A percentile compares a stretch with the other conserved stretches of the same genome.
phyloP scores from a whole-genome alignment of 2,888 invertebrate species.

The Liodrosophila aerea region DNA sequence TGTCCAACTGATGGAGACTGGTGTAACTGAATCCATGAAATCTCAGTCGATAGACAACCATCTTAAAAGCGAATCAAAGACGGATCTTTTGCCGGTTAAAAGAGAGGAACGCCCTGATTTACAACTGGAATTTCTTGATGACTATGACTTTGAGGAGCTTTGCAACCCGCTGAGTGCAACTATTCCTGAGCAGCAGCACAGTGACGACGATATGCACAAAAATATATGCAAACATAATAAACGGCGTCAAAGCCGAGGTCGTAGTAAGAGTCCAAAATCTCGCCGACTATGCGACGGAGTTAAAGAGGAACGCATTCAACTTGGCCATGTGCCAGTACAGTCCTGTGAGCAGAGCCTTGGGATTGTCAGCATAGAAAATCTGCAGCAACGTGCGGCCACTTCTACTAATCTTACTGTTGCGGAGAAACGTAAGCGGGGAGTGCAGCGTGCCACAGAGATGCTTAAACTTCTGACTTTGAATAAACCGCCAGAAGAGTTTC shows the following conservation, averaged over 20 bases:
- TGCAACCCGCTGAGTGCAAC: too few relatives aligned
- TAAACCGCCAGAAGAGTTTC: conserved; percentile 26
- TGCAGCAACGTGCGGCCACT: background rate
- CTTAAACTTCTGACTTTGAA: conserved; percentile 22
- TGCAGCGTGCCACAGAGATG: conserved; percentile 33
- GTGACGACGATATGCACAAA: too few relatives aligned
- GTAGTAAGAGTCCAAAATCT: conserved; percentile 1
- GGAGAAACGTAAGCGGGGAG: conserved; percentile 39
- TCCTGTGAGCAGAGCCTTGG: conserved; percentile 16
- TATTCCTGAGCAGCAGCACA: too few relatives aligned
- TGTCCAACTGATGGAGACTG: too few relatives aligned
- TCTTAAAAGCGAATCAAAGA: too few relatives aligned
- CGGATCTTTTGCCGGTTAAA: too few relatives aligned
- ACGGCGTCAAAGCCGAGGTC: conserved; percentile 27
- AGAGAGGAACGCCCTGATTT: too few relatives aligned
- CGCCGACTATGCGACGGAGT: background rate
- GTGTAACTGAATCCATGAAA: too few relatives aligned
- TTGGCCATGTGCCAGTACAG: conserved; percentile 15
- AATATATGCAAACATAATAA: background rate
- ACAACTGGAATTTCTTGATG: too few relatives aligned
- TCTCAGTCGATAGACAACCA: too few relatives aligned
- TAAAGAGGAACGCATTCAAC: conserved; percentile 3
- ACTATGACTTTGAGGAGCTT: too few relatives aligned
- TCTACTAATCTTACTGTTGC: background rate
- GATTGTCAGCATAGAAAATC: conserved; percentile 12